Conservation (phyloP, 2,888 invertebrate genomes). For the Julus scandinavius region DNA sequence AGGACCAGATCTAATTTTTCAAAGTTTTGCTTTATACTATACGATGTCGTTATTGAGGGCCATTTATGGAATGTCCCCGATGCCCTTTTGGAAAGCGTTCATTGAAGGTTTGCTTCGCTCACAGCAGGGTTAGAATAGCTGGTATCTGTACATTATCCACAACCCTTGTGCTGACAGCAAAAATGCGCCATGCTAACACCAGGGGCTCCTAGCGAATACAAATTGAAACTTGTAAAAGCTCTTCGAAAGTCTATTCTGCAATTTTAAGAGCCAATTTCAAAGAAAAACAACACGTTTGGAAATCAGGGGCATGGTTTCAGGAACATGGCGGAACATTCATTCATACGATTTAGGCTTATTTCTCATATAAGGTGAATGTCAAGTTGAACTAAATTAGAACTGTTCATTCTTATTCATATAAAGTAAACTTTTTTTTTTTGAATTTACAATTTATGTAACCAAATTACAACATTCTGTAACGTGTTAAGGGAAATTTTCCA, state of each 20-base stretch:
- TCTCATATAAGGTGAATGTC: too few species aligned
- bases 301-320: conserved; percentile 3
- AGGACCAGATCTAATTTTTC: too few species aligned
- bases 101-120: neutral
- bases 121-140: conserved; percentile 26
- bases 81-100: neutral
- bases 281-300: neutral
- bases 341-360: too few species aligned
- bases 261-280: conserved; percentile 30
- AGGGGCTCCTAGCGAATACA: conserved; percentile 20
- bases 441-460: too few species aligned
- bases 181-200: conserved; percentile 17
- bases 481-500: too few species aligned
- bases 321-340: neutral
- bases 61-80: conserved; percentile 3
- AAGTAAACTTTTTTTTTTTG: too few species aligned
- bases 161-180: conserved; percentile 38
- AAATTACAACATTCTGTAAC: too few species aligned
- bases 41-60: neutral
- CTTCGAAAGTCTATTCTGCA: neutral
- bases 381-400: too few species aligned
- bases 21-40: too few species aligned
- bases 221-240: conserved; percentile 42
- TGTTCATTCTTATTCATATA: too few species aligned
- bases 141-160: conserved; percentile 28